Conservation (phyloP, 2,113 vertebrate species). For the Hassar affinis region DNA sequence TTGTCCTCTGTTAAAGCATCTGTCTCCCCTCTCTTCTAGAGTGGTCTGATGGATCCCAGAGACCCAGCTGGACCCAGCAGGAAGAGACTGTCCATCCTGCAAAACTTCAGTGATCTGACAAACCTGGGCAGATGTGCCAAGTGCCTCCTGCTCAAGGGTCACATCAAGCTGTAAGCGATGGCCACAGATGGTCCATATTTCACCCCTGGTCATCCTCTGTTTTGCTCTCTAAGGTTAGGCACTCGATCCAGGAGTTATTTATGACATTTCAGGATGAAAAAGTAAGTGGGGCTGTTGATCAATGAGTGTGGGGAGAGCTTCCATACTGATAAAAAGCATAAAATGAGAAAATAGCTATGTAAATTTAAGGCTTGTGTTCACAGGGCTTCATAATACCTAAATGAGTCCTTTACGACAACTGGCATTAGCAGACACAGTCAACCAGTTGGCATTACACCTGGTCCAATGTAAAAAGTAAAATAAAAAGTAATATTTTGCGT, state of each 20-base stretch:
- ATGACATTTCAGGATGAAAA: conserved; percentile 39
- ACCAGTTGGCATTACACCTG: background rate
- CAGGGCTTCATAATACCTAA: background rate
- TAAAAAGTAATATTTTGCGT: no score
- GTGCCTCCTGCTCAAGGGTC: conserved; percentile 60
- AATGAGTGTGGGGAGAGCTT: conserved; percentile 4
- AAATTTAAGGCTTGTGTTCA: background rate
- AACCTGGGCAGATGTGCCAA: conserved; percentile 61
- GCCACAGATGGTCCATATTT: conserved; percentile 69
- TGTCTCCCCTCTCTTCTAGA: conserved; percentile 13
- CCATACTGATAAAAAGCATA: background rate
- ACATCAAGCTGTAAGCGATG: conserved; percentile 57
- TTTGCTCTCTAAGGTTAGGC: conserved; percentile 45
- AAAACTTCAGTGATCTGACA: conserved; percentile 56
- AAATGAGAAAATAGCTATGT: background rate
- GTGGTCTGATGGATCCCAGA: conserved; percentile 46
- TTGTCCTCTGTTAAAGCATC: background rate
- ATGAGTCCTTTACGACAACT: background rate
- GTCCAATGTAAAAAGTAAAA: background rate
- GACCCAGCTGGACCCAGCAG: conserved; percentile 57
- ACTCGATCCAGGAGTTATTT: conserved; percentile 43
- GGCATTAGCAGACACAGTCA: background rate
- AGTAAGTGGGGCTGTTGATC: conserved; percentile 15
- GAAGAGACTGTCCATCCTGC: conserved; percentile 54
- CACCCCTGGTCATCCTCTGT: conserved; percentile 56